These are phyloP conservation scores for Chironomus riparius DNA, from an alignment of 2,888 invertebrate species.

Conservation along the genomic window DNA sequence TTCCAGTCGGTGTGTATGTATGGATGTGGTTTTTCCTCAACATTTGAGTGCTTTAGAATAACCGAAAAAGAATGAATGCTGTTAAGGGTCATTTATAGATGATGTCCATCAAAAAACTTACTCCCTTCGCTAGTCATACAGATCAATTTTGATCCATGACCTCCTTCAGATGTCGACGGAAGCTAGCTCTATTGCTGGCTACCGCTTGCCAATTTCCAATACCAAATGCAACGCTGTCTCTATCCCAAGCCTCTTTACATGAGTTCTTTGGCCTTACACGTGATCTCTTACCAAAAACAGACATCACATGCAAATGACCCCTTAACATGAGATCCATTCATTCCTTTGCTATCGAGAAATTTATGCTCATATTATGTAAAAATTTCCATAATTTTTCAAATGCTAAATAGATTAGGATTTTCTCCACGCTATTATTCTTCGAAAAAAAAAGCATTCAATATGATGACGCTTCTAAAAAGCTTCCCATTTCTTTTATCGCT, in stretches of 20 bases:
- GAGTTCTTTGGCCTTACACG: no score
- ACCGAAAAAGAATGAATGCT: not conserved
- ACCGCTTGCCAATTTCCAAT: no score
- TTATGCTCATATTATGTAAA: conserved; percentile 24
- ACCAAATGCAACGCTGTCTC: no score
- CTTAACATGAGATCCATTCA: not conserved
- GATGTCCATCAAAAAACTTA: no score
- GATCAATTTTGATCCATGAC: no score
- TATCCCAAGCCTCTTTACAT: no score
- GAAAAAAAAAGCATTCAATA: not conserved
- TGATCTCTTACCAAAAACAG: no score
- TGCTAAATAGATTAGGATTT: conserved; percentile 24
- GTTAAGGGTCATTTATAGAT: no score
- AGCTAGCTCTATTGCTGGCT: no score
- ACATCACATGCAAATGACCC: no score
- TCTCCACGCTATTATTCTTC: not conserved
- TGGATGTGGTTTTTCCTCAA: not conserved
- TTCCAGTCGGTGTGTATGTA: not conserved
- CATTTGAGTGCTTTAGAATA: not conserved
- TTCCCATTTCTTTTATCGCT: conserved; percentile 4
- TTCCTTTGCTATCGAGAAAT: not conserved
- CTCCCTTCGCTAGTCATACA: no score
- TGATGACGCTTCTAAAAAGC: not conserved
- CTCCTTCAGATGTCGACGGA: no score
- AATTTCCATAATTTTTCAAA: conserved; percentile 28